Conservation (phyloP, 1,140 invertebrate genomes). For the Chironomus striatipennis region DNA sequence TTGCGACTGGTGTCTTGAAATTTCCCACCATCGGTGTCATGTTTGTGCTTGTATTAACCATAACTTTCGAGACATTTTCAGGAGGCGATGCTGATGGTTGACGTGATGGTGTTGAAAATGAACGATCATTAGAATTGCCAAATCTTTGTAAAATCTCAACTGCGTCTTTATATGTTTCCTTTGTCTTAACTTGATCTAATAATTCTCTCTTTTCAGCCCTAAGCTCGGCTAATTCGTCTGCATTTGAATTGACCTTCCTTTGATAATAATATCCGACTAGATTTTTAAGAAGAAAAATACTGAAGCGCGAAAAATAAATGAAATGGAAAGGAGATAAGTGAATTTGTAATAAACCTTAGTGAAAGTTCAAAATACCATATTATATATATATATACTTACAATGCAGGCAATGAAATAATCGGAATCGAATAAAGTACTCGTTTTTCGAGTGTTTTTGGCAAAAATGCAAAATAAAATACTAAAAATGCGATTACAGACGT, state of each 20-base stretch:
- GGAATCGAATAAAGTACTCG: slow-evolving; percentile 62
- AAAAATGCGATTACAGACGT: slow-evolving; percentile 66
- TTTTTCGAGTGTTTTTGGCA: slow-evolving; percentile 57
- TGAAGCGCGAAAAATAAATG: slow-evolving; percentile 3
- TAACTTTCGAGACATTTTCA: slow-evolving; percentile 27
- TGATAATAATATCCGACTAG: slow-evolving; percentile 81
- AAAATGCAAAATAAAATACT: slow-evolving; percentile 70
- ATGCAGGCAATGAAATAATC: slow-evolving; percentile 61
- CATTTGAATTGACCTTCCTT: slow-evolving; percentile 70
- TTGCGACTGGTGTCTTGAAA: slow-evolving; percentile 3
- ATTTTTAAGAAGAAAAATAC: slow-evolving; percentile 69
- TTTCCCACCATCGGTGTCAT: background rate
- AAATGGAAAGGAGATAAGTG: slow-evolving; percentile 16
- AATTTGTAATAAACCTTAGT: background rate
- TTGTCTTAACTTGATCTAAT: slow-evolving; percentile 93
- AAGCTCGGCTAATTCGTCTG: slow-evolving; percentile 62
- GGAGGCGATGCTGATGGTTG: slow-evolving; percentile 31
- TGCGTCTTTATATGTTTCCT: slow-evolving; percentile 83
- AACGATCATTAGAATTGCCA: slow-evolving; percentile 31
- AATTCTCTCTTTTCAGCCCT: slow-evolving; percentile 78
- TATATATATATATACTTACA: slow-evolving; percentile 54
- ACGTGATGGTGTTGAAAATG: slow-evolving; percentile 35
- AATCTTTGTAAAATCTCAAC: slow-evolving; percentile 36
- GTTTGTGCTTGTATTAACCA: slow-evolving; percentile 16
- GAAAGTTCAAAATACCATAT: slow-evolving; percentile 19